These are phyloP conservation scores for Euproctis similis DNA, from an alignment of 2,888 invertebrate species.

Conservation along the genomic window DNA sequence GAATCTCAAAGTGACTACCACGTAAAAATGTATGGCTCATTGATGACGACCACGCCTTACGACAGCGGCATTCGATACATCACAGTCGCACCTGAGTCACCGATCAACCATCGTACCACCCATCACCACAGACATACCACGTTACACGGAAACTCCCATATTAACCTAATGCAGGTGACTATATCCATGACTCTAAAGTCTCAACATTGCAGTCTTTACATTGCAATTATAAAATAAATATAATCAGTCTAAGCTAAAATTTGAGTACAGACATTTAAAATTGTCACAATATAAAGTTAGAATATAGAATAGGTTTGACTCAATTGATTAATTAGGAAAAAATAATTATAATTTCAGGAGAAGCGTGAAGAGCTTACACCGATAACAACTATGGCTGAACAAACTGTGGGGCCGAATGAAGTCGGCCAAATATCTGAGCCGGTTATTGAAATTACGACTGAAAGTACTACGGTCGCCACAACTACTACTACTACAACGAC, in stretches of 20 bases:
- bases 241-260: too few species aligned
- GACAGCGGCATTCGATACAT: slow-evolving; percentile 65
- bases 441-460: slow-evolving; percentile 47
- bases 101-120: slow-evolving; percentile 54
- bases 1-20: slow-evolving; percentile 94
- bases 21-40: slow-evolving; percentile 66
- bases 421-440: slow-evolving; percentile 63
- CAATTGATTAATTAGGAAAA: too few species aligned
- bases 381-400: slow-evolving; percentile 64
- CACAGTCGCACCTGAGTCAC: slow-evolving; percentile 57
- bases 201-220: too few species aligned
- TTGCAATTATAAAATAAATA: too few species aligned
- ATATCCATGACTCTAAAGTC: too few species aligned
- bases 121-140: slow-evolving; percentile 58
- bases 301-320: too few species aligned
- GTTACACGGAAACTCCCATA: slow-evolving; percentile 30
- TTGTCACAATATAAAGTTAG: too few species aligned
- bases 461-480: slow-evolving; percentile 43
- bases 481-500: slow-evolving; percentile 40
- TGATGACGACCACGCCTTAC: slow-evolving; percentile 56
- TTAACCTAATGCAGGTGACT: slow-evolving; percentile 30
- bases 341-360: slow-evolving; percentile 37
- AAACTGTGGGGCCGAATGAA: slow-evolving; percentile 56
- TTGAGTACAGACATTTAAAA: too few species aligned
- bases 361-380: slow-evolving; percentile 52